Conservation (phyloP, 1,140 invertebrate genomes). For the Dreissena rostriformis region DNA sequence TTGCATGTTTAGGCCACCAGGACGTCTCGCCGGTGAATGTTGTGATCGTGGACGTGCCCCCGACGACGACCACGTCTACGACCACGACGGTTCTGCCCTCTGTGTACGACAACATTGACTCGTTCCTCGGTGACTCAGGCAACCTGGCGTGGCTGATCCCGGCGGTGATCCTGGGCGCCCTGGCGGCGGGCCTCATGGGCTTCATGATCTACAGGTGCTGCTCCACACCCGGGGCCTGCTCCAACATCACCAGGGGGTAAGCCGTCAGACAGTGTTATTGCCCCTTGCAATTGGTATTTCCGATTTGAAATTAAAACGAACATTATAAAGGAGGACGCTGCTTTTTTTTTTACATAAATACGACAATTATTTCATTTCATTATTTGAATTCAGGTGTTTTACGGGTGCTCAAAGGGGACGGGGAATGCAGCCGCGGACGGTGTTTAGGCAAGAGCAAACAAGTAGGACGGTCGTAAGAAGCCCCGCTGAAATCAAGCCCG, state of each 20-base stretch:
- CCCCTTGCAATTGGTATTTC: background rate
- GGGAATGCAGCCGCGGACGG: background rate
- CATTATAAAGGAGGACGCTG: background rate
- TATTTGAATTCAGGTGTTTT: background rate
- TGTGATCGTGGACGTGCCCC: background rate
- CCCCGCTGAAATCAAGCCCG: background rate
- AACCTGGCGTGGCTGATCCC: slow-evolving; percentile 53
- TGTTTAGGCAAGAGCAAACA: background rate
- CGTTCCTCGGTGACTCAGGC: slow-evolving; percentile 42
- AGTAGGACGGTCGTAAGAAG: background rate
- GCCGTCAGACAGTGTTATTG: background rate
- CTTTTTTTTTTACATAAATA: background rate
- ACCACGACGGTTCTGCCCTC: slow-evolving; percentile 5
- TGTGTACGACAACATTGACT: slow-evolving; percentile 1
- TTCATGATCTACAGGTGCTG: slow-evolving; percentile 24
- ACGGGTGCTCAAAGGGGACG: background rate
- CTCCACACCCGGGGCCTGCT: background rate
- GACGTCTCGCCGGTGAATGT: slow-evolving; percentile 24
- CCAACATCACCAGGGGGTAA: background rate
- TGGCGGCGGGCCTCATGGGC: slow-evolving; percentile 4
- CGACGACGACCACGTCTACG: slow-evolving; percentile 31
- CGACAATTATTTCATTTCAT: background rate
- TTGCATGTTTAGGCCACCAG: slow-evolving; percentile 20
- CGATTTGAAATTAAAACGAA: background rate
- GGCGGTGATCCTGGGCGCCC: slow-evolving; percentile 9